Base-by-base conservation (phyloP, 2,113 vertebrate species). In the Cyrtonyx montezumae region DNA sequence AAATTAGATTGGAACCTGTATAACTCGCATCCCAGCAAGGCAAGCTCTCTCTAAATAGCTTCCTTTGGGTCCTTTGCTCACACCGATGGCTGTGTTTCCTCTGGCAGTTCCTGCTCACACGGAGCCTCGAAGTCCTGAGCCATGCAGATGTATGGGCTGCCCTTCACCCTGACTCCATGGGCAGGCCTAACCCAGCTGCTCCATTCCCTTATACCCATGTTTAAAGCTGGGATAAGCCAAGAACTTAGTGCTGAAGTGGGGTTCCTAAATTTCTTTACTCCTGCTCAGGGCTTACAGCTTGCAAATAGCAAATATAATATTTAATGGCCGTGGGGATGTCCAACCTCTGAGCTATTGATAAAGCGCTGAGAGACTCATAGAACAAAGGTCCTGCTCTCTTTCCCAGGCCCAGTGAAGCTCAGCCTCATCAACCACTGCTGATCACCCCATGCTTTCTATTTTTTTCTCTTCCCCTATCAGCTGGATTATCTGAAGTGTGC, bases 81-180 rank as follows among this genome's bases (percentile, higher is more conserved):
- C 49, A 13, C 8, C 3, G 2, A 5, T 1, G 3, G 5, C 4
- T 37, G 18, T 10, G 3, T 7, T 49, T 78, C 76, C 53, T 42
- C 7, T 0, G 1, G 43, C 13, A 14, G 22, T 8, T 90, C 20
- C 51, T 37, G 59, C 21, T 79, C 7, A 4, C 0, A 0, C 13
- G 59, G 40, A 58, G 8, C 5, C 4, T 36, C 25, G 37, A 79
- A 45, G 22, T 1, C 17, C 34, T 1, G 3, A 28, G 66, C 58
- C 3, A 1, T 17, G 68, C 42, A 2, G 4, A 34, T 10, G 6
- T 14, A 43, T n/a, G 20, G 3, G 16, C n/a, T 20, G 28, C 45
- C 68, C 68, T 59, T 68, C 15, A 19, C 13, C n/a, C 21, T 28
- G 37, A 37, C 37, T 59, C 0, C 2, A 13, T 49, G 45, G 21